Base-by-base conservation (phyloP, 2,888 invertebrate species). In the Lycaena phlaeas region DNA sequence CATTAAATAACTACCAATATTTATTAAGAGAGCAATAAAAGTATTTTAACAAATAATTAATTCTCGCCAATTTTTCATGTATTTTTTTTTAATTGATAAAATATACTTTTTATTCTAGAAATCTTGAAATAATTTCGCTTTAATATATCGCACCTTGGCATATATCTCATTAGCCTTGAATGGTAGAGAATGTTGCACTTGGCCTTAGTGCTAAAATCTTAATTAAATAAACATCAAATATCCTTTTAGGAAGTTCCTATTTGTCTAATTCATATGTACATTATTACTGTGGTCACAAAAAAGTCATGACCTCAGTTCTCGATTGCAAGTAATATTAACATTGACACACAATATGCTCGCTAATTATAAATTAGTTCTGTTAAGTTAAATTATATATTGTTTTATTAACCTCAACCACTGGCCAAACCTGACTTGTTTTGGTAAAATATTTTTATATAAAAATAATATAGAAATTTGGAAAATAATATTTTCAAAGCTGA, bases 301-400 rank as follows among this genome's bases (percentile, higher is more conserved):
- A 7, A 34, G 18, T 17, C 22, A 12, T 14, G 34, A 34, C 34
- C 34, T 34, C 22, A 11, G 70, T 57, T 51, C 64, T 57, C 41
- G 53, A 52, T 53, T 52, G 51, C 34, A 9, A 22, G 58, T 64
- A 5, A 22, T 22, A 68, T 71, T 73, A 78, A 64, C 79, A 79
- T 76, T 79, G 79, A 79, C 79, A 76, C 54, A 77, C 70, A n/a
- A n/a, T n/a, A 75, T 76, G 54, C 53, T 56, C 56, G 53, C 59
- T 61, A 64, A 66, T 63, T 63, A 58, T 64, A 64, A 50, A 53
- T 57, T 67, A 67, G 69, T 68, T 69, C 64, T 63, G 56, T 6
- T 29, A 14, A 39, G 22, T 14, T 25, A 4, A 11, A 27, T 10
- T 27, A 11, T 27, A n/a, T 10, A 11, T 5, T 27, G 11, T 18